Conservation (phyloP, 2,888 invertebrate species). For the Eupithecia pulchellata region DNA sequence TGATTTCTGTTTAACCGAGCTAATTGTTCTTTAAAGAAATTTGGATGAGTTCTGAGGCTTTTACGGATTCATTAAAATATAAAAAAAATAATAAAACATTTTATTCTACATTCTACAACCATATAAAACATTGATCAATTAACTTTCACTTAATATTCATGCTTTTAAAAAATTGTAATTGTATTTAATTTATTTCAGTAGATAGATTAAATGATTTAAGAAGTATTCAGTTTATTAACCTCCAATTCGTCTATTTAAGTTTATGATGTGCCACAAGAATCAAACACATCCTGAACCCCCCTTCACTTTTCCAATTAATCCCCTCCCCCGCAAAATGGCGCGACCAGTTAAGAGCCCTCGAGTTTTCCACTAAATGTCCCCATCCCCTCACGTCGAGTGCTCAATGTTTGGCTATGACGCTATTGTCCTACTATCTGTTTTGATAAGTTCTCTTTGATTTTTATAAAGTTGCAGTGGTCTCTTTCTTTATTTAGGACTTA, state of each 20-base stretch:
- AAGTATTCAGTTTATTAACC: too few species aligned
- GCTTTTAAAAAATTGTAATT: too few species aligned
- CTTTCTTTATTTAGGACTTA: background rate
- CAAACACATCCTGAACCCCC: constrained; percentile 9
- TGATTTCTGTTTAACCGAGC: background rate
- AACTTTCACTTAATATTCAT: too few species aligned
- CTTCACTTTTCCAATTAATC: constrained; percentile 30
- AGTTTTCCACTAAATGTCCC: constrained; percentile 36
- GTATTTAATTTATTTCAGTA: too few species aligned
- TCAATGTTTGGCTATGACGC: constrained; percentile 19
- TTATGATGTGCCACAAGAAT: background rate
- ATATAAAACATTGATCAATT: too few species aligned
- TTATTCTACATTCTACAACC: too few species aligned
- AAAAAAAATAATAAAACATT: too few species aligned
- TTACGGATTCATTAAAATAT: too few species aligned
- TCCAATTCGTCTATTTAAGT: background rate
- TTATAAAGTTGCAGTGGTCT: constrained; percentile 15
- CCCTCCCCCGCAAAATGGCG: constrained; percentile 29
- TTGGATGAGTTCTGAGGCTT: too few species aligned
- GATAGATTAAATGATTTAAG: too few species aligned
- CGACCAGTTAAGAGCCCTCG: constrained; percentile 27
- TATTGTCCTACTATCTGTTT: constrained; percentile 21
- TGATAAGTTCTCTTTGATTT: constrained; percentile 20
- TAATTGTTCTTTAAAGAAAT: too few species aligned
- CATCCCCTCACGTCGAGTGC: constrained; percentile 26